Conservation (phyloP, 2,888 invertebrate species). For the Portevinia maculata region DNA sequence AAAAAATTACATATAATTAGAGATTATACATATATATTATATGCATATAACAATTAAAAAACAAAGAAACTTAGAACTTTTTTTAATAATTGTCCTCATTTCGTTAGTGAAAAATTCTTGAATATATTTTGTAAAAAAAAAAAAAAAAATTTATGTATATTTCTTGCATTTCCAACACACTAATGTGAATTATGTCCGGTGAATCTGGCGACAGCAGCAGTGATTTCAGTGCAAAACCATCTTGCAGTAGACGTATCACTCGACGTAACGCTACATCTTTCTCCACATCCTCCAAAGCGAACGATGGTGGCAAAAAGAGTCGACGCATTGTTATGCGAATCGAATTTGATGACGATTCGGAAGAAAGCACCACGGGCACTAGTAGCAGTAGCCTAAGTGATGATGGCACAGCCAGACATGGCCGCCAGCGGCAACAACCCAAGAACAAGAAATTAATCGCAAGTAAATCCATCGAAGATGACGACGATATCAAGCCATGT, state of each 20-base stretch:
- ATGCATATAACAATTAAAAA: constrained; percentile 48
- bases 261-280: constrained; percentile 29
- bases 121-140: constrained; percentile 43
- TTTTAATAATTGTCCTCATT: constrained; percentile 33
- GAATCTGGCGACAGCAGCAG: constrained; percentile 77
- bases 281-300: constrained; percentile 7
- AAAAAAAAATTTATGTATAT: constrained; percentile 71
- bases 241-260: constrained; percentile 74
- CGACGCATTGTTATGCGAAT: constrained; percentile 82
- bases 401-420: constrained; percentile 70
- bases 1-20: constrained; percentile 55
- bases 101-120: constrained; percentile 44
- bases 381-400: constrained; percentile 69
- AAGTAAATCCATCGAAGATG: constrained; percentile 23
- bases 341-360: constrained; percentile 80
- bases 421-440: constrained; percentile 76
- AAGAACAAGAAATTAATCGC: constrained; percentile 78
- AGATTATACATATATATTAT: constrained; percentile 31
- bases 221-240: constrained; percentile 76
- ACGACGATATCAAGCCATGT: constrained; percentile 58
- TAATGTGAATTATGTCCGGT: constrained; percentile 77
- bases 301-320: constrained; percentile 74
- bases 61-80: constrained; percentile 56
- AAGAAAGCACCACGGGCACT: constrained; percentile 72
- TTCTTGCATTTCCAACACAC: constrained; percentile 69